A percentile compares a stretch with the other conserved stretches of the same genome.
These are phyloP conservation scores for Ferrisia virgata DNA, from an alignment of 2,888 invertebrate genomes.

Conservation along the genomic window DNA sequence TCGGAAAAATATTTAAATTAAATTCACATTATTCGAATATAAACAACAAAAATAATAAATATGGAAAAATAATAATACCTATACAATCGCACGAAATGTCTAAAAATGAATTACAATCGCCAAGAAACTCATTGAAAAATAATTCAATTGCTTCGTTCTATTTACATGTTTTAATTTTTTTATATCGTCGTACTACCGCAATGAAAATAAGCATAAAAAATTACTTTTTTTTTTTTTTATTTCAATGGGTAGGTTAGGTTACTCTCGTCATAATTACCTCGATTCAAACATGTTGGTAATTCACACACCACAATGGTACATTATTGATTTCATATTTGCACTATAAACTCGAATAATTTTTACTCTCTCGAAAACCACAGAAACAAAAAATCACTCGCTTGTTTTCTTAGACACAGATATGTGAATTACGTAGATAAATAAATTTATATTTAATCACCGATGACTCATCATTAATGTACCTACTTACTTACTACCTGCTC, in stretches of 20 bases:
- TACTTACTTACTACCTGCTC: not conserved
- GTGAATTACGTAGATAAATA: not conserved
- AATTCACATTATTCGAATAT: not conserved
- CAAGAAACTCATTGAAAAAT: not conserved
- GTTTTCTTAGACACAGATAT: not conserved
- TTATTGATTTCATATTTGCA: not conserved
- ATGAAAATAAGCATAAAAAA: not conserved
- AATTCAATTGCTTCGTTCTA: not conserved
- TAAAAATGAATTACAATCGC: not conserved
- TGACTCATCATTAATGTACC: not conserved
- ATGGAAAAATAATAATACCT: not conserved
- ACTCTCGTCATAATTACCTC: not conserved
- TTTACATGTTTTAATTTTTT: not conserved
- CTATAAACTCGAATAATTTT: not conserved
- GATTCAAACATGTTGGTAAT: not conserved
- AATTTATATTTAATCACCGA: not conserved
- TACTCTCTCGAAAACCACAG: not conserved
- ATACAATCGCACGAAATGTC: not conserved
- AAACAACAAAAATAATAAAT: not conserved
- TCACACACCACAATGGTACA: not conserved
- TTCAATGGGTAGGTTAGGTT: not conserved
- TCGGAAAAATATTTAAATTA: not conserved
- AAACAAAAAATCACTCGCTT: not conserved
- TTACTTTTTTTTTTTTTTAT: not conserved
- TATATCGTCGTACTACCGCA: not conserved